Evolutionary conservation across 2,797 vertebrate genomes (phyloP).

Genomic region (Picus viridis): DNA sequence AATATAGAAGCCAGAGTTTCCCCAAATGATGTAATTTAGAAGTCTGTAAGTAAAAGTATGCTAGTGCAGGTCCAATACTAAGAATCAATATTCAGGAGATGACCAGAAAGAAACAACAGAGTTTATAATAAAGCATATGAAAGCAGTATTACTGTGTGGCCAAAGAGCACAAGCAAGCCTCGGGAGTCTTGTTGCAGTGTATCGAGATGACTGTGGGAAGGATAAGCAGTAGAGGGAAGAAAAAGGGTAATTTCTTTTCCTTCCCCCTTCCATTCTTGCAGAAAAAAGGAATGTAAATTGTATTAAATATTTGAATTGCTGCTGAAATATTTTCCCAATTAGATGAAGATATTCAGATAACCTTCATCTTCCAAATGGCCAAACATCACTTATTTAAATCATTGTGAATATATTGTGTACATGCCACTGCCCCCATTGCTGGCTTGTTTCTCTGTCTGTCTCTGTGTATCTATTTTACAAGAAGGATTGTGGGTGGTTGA

Average conservation of each 20-base stretch:
- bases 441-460: slow-evolving; percentile 2
- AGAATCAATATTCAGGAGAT: not conserved
- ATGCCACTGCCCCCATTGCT: not conserved
- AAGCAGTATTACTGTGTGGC: not conserved
- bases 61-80: not conserved
- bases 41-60: not conserved
- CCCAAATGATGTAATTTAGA: not conserved
- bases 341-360: slow-evolving; percentile 18
- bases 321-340: slow-evolving; percentile 18
- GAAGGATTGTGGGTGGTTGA: not conserved
- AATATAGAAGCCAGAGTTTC: not conserved
- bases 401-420: not conserved
- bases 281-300: not conserved
- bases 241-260: not conserved
- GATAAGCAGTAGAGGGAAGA: not conserved
- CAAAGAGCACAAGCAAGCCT: not conserved
- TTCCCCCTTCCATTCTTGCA: not conserved
- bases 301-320: slow-evolving; percentile 46
- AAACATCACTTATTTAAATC: not conserved
- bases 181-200: not conserved
- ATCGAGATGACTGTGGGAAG: not conserved
- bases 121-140: not conserved
- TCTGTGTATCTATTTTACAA: not conserved
- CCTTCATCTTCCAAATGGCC: not conserved
- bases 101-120: not conserved